phyloP scores from a whole-genome alignment of 2,797 vertebrate species.

The Oreonectes daqikongensis region DNA sequence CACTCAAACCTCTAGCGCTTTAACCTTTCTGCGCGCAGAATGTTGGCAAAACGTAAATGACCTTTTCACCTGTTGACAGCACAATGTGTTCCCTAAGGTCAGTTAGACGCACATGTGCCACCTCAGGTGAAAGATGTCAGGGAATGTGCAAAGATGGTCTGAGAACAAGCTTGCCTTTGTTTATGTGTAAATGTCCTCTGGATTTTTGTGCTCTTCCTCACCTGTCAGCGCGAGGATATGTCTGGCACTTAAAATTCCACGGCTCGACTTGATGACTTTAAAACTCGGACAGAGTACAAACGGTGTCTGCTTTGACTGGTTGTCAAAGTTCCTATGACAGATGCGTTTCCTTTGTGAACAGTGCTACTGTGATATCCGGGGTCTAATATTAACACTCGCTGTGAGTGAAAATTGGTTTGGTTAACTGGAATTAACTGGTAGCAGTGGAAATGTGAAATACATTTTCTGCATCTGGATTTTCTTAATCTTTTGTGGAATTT shows the following conservation, averaged over 20 bases:
- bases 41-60: constrained; percentile 33
- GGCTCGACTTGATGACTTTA: neutral
- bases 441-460: neutral
- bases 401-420: neutral
- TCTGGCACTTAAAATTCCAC: constrained; percentile 47
- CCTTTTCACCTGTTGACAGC: constrained; percentile 42
- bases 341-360: neutral
- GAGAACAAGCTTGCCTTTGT: constrained; percentile 38
- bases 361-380: neutral
- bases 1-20: constrained; percentile 20
- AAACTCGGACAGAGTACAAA: neutral
- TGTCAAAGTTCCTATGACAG: constrained; percentile 26
- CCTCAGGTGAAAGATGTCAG: constrained; percentile 27
- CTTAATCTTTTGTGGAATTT: neutral
- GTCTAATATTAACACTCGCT: neutral
- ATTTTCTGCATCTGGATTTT: no score
- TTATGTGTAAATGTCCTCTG: constrained; percentile 28
- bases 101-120: neutral
- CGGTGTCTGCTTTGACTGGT: constrained; percentile 9
- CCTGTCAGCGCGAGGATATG: constrained; percentile 6
- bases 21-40: constrained; percentile 17
- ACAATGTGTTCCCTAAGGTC: constrained; percentile 28
- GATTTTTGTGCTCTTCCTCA: constrained; percentile 28
- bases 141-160: neutral
- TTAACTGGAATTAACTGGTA: neutral